These are phyloP conservation scores for Micromussa lordhowensis DNA, from an alignment of 92 coral and sea anemone genomes.

Conservation along the genomic window DNA sequence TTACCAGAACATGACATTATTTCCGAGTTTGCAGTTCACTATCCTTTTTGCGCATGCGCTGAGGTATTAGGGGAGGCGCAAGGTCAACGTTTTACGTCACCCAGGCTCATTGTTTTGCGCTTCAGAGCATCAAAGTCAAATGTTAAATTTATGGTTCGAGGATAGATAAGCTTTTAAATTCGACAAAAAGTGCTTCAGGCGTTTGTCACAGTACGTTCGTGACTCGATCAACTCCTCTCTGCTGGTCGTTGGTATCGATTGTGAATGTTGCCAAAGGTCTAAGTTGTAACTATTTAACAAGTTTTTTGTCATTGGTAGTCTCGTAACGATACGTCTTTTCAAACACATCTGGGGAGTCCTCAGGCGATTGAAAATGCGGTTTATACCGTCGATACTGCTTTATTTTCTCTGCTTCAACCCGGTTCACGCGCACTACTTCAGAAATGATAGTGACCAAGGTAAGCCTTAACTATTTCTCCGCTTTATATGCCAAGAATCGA, in stretches of 20 bases:
- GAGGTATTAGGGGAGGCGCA: not conserved
- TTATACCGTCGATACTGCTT: not conserved
- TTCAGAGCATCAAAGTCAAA: not conserved
- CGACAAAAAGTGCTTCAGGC: not conserved
- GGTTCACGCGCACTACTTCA: slow-evolving; percentile 9
- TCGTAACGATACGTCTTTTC: not conserved
- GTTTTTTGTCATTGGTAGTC: not conserved
- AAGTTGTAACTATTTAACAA: not conserved
- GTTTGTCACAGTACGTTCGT: not conserved
- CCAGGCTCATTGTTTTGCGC: not conserved
- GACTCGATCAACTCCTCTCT: not conserved
- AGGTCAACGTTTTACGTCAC: slow-evolving; percentile 13
- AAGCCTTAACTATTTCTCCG: not conserved
- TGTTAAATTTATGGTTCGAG: not conserved
- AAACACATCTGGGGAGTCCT: not conserved
- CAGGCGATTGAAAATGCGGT: not conserved
- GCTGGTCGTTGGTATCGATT: not conserved
- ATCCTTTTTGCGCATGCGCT: slow-evolving; percentile 14
- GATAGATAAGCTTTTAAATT: slow-evolving; percentile 7
- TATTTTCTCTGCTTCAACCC: slow-evolving; percentile 3
- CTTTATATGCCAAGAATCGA: not conserved
- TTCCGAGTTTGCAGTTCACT: not conserved
- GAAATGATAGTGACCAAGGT: slow-evolving; percentile 34
- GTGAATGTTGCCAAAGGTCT: not conserved
- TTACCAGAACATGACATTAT: not conserved